Conservation (phyloP, 53 echinoderm and acorn worm species). For the Holothuria leucospilota region DNA sequence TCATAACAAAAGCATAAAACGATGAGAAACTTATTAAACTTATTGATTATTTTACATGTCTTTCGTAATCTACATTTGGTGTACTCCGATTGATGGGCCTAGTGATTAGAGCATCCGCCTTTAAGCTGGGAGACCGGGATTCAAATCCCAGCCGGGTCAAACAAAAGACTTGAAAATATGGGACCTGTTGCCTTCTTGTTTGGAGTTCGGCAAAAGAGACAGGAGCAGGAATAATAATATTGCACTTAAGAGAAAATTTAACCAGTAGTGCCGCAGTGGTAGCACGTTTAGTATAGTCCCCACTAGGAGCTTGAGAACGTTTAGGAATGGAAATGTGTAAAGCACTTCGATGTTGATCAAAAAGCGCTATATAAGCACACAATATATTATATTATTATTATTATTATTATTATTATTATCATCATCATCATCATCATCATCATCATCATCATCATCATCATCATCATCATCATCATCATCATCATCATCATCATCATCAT, state of each 20-base stretch:
- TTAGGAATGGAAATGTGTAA: too few relatives aligned
- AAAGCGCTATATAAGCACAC: too few relatives aligned
- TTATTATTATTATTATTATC: neutral
- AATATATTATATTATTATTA: neutral
- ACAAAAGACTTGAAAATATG: neutral
- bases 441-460: slow-evolving; percentile 10
- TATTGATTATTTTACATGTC: too few relatives aligned
- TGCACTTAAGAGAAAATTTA: neutral
- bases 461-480: slow-evolving; percentile 33
- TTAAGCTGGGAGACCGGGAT: too few relatives aligned
- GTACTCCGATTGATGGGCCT: neutral
- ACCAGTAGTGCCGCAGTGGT: too few relatives aligned
- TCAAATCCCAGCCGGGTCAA: neutral
- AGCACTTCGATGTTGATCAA: too few relatives aligned
- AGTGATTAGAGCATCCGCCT: too few relatives aligned
- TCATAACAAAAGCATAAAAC: too few relatives aligned
- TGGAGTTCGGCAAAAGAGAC: too few relatives aligned
- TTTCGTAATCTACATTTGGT: too few relatives aligned
- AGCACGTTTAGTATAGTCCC: neutral
- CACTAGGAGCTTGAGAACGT: neutral
- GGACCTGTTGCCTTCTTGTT: neutral
- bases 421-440: neutral
- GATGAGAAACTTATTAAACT: too few relatives aligned
- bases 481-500: neutral
- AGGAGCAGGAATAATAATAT: neutral